A percentile compares a stretch with the other conserved stretches of the same genome.
Evolutionary conservation across 2,888 invertebrate genomes (phyloP).

Genomic region (Cremastobaeus sp.): DNA sequence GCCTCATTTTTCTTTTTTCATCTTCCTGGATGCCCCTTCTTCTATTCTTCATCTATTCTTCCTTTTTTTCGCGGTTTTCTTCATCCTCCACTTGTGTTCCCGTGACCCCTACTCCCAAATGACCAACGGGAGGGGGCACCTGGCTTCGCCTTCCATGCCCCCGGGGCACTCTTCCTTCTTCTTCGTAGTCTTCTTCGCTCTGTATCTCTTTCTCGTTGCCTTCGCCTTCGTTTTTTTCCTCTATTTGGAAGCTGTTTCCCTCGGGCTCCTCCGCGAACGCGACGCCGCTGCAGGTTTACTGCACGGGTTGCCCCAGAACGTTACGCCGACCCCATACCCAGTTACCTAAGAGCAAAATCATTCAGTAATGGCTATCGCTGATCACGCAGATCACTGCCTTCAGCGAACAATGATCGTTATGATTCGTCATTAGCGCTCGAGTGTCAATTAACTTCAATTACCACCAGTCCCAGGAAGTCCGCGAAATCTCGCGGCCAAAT

Average conservation of each 20-base stretch:
- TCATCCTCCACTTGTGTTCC: slow-evolving; percentile 46
- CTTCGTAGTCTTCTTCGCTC: slow-evolving; percentile 10
- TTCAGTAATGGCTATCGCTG: too few species aligned
- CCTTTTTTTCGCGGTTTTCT: slow-evolving; percentile 53
- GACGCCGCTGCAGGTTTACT: slow-evolving; percentile 53
- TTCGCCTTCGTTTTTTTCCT: slow-evolving; percentile 10
- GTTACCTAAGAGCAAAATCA: slow-evolving; percentile 14
- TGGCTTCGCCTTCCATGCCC: slow-evolving; percentile 37
- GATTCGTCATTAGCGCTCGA: slow-evolving; percentile 10
- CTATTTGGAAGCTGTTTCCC: slow-evolving; percentile 19
- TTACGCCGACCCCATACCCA: slow-evolving; percentile 15
- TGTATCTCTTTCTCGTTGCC: not conserved
- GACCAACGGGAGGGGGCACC: slow-evolving; percentile 33
- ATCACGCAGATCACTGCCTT: not conserved
- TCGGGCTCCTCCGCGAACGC: slow-evolving; percentile 25
- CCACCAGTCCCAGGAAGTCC: too few species aligned
- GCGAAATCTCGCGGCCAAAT: too few species aligned
- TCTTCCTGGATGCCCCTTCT: slow-evolving; percentile 52
- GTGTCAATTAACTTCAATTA: slow-evolving; percentile 11
- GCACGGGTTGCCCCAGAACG: slow-evolving; percentile 43
- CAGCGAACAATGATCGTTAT: slow-evolving; percentile 7
- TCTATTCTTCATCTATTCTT: slow-evolving; percentile 57
- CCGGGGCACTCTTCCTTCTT: slow-evolving; percentile 13
- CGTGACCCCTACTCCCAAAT: slow-evolving; percentile 49
- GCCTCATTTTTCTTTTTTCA: slow-evolving; percentile 49